phyloP scores from a whole-genome alignment of 2,888 invertebrate species.

The Eupithecia vulgata region DNA sequence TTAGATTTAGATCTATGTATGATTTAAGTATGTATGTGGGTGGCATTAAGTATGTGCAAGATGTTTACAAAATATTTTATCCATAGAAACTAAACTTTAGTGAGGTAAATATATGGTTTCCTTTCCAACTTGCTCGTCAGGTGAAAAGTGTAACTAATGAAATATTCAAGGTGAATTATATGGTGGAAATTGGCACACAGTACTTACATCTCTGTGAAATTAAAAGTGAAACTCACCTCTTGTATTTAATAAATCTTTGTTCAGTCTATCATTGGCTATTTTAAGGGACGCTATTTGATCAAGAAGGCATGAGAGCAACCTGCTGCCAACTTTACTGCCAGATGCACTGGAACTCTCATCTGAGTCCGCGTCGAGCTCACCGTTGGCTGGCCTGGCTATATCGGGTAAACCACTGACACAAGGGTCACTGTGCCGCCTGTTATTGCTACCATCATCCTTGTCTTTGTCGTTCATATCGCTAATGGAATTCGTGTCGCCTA shows the following conservation, averaged over 20 bases:
- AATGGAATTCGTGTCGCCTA: conserved; percentile 76
- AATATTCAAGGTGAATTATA: conserved; percentile 35
- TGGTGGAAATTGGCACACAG: conserved; percentile 6
- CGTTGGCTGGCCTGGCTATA: conserved; percentile 72
- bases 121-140: neutral
- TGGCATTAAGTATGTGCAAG: neutral
- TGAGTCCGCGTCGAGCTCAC: conserved; percentile 79
- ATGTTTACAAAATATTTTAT: neutral
- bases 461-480: conserved; percentile 79
- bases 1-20: neutral
- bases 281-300: conserved; percentile 89
- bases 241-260: conserved; percentile 89
- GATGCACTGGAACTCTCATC: conserved; percentile 83
- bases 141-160: conserved; percentile 36
- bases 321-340: conserved; percentile 82
- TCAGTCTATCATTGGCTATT: conserved; percentile 89
- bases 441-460: conserved; percentile 80
- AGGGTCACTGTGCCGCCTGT: conserved; percentile 87
- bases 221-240: conserved; percentile 79
- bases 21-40: conserved; percentile 4
- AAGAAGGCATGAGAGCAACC: conserved; percentile 85
- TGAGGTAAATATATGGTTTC: neutral
- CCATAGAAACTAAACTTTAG: conserved; percentile 1
- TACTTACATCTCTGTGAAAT: conserved; percentile 27
- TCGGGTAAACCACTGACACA: conserved; percentile 83